Percentiles rank a stretch among this genome's conserved stretches.
Evolutionary conservation across 2,888 invertebrate species (phyloP).

Genomic region (Drosophila recens): DNA sequence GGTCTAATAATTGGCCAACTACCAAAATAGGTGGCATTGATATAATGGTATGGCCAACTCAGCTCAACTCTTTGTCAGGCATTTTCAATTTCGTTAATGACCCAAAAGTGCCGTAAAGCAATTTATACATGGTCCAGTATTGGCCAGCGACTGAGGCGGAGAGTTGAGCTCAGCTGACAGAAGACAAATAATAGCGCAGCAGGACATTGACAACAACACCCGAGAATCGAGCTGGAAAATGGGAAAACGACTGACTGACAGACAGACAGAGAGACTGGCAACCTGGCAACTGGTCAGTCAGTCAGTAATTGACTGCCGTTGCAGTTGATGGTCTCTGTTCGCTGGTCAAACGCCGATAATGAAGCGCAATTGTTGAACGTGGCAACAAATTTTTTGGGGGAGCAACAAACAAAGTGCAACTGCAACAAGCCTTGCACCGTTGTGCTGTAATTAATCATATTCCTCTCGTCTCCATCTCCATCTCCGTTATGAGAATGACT

Average conservation of each 20-base stretch:
- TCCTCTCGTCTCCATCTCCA: constrained; percentile 40
- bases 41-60: constrained; percentile 63
- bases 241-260: constrained; percentile 23
- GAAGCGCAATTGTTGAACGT: constrained; percentile 76
- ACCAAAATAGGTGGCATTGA: constrained; percentile 81
- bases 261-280: constrained; percentile 46
- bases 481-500: constrained; percentile 38
- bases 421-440: constrained; percentile 44
- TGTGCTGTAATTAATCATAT: constrained; percentile 73
- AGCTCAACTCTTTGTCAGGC: constrained; percentile 63
- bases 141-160: constrained; percentile 11
- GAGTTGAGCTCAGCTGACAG: constrained; percentile 56
- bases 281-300: constrained; percentile 29
- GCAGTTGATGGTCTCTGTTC: constrained; percentile 40
- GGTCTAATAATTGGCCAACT: constrained; percentile 74
- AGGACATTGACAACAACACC: constrained; percentile 84
- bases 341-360: constrained; percentile 77
- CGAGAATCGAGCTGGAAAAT: constrained; percentile 42
- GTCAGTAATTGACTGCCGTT: constrained; percentile 69
- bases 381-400: constrained; percentile 68
- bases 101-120: constrained; percentile 83
- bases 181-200: constrained; percentile 84
- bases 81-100: constrained; percentile 84
- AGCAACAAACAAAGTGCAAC: constrained; percentile 63
- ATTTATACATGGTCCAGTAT: constrained; percentile 72